A percentile compares a stretch with the other conserved stretches of the same genome.
Evolutionary conservation across 2,888 invertebrate species (phyloP).

Genomic region (Dasysyrphus tricinctus): DNA sequence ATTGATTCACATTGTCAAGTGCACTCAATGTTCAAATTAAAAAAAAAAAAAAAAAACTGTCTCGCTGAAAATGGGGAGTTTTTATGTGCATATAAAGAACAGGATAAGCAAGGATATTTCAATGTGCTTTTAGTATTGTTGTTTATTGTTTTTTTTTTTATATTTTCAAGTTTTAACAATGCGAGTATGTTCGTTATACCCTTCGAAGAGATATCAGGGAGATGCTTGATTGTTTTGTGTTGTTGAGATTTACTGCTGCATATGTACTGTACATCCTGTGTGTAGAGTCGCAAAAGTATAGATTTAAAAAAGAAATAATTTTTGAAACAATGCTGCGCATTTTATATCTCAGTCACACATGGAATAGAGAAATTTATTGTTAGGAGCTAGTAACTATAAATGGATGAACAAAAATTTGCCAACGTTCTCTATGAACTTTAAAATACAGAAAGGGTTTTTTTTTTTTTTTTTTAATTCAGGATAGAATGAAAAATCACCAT

Average conservation of each 20-base stretch:
- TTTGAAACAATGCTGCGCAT: constrained; percentile 3
- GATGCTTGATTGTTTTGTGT: constrained; percentile 9
- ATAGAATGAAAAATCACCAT: too few relatives aligned
- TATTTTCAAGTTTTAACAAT: neutral
- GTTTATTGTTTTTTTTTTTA: neutral
- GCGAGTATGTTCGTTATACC: neutral
- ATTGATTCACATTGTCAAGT: constrained; percentile 53
- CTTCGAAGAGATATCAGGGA: constrained; percentile 1
- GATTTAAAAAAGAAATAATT: neutral
- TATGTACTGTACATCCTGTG: neutral
- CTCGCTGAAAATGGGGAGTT: neutral
- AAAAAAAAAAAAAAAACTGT: neutral
- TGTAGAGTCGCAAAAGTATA: neutral
- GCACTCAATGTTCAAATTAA: constrained; percentile 53
- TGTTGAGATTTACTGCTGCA: constrained; percentile 8
- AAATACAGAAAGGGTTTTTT: too few relatives aligned
- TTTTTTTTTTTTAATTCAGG: too few relatives aligned
- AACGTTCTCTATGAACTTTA: neutral
- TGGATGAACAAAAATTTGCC: neutral
- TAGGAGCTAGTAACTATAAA: neutral
- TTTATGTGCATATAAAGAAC: neutral
- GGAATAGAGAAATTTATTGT: constrained; percentile 16
- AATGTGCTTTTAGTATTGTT: constrained; percentile 36
- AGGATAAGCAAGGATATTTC: constrained; percentile 41
- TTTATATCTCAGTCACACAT: neutral